phyloP scores from a whole-genome alignment of 2,797 vertebrate genomes.

The Paguma larvata region DNA sequence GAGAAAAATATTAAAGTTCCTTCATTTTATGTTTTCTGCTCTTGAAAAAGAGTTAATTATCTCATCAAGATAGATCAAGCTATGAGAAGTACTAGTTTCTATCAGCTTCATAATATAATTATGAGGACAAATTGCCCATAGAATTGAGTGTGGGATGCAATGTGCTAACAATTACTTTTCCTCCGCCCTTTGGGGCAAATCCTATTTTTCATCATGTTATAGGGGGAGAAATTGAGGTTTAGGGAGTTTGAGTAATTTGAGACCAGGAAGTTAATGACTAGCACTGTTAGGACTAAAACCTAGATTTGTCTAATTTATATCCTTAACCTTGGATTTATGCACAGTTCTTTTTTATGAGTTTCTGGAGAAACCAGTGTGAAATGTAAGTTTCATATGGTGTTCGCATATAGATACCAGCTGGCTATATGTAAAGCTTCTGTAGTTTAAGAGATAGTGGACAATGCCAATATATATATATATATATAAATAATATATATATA shows the following conservation, averaged over 20 bases:
- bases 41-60: slow-evolving; percentile 35
- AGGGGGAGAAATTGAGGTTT: background rate
- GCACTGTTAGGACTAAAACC: background rate
- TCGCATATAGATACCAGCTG: background rate
- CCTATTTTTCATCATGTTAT: background rate
- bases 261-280: background rate
- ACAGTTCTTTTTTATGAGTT: background rate
- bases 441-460: background rate
- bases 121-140: background rate
- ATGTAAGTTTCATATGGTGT: background rate
- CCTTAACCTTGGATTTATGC: background rate
- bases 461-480: background rate
- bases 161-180: background rate
- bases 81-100: slow-evolving; percentile 34
- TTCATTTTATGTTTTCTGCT: slow-evolving; percentile 44
- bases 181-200: background rate
- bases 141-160: background rate
- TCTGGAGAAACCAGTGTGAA: background rate
- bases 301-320: background rate
- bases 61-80: background rate
- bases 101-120: slow-evolving; percentile 34
- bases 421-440: background rate
- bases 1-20: background rate
- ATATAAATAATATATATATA: background rate
- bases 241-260: background rate